Conservation (phyloP, 2,797 vertebrate species). For the Carduelis carduelis region DNA sequence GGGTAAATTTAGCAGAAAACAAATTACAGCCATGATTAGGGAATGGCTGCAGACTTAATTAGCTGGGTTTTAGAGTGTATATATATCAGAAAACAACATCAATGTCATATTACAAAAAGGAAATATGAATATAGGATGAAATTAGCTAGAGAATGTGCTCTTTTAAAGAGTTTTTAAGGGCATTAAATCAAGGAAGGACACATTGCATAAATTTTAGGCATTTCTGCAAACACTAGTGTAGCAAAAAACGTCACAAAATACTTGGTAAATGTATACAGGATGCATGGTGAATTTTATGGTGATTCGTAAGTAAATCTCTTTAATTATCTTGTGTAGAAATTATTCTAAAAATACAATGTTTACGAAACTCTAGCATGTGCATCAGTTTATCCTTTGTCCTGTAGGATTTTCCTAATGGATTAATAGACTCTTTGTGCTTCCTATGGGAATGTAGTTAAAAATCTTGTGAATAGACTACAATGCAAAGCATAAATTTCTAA, state of each 20-base stretch:
- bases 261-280: background rate
- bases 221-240: background rate
- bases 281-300: background rate
- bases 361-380: background rate
- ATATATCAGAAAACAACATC: conserved; percentile 13
- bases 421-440: background rate
- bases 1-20: conserved; percentile 49
- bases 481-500: background rate
- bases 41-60: conserved; percentile 25
- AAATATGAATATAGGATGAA: background rate
- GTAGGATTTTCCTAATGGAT: background rate
- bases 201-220: background rate
- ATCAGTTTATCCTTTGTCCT: background rate
- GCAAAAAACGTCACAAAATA: background rate
- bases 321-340: background rate
- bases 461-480: background rate
- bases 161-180: background rate
- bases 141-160: background rate
- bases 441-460: background rate
- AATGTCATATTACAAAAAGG: background rate
- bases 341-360: background rate
- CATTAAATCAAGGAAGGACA: background rate
- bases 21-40: conserved; percentile 22
- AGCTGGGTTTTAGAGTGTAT: background rate
- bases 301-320: background rate